phyloP scores from a whole-genome alignment of 2,888 invertebrate species.

The Cepaea hortensis region DNA sequence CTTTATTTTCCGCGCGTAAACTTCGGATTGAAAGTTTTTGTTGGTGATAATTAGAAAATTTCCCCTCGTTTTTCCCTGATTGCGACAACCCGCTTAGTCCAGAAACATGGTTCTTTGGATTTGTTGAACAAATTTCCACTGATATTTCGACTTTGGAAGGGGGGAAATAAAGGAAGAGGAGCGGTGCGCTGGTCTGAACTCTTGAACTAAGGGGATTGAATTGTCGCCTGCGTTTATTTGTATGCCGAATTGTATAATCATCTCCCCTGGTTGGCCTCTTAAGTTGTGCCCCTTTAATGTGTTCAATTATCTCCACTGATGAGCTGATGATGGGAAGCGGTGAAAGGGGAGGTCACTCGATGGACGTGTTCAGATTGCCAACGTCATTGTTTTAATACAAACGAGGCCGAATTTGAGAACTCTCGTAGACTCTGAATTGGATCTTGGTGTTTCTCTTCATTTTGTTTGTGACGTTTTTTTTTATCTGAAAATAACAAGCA shows the following conservation, averaged over 20 bases:
- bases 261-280: constrained; percentile 41
- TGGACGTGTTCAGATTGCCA: constrained; percentile 29
- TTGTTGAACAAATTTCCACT: neutral
- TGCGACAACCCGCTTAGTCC: neutral
- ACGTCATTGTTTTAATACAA: constrained; percentile 35
- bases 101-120: neutral
- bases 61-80: neutral
- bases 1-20: constrained; percentile 11
- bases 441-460: constrained; percentile 2
- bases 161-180: too few species aligned
- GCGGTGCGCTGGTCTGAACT: neutral
- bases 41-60: constrained; percentile 4
- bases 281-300: constrained; percentile 42
- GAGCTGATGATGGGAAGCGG: constrained; percentile 34
- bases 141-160: constrained; percentile 8
- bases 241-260: constrained; percentile 54
- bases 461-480: constrained; percentile 6
- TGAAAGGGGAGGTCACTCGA: constrained; percentile 24
- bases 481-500: constrained; percentile 7
- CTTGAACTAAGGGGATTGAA: constrained; percentile 40
- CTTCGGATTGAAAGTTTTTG: constrained; percentile 29
- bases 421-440: constrained; percentile 27
- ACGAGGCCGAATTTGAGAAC: neutral
- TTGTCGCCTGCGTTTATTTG: constrained; percentile 51
- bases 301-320: constrained; percentile 36